phyloP scores from a whole-genome alignment of 2,113 vertebrate species.

The Oncorhynchus keta region DNA sequence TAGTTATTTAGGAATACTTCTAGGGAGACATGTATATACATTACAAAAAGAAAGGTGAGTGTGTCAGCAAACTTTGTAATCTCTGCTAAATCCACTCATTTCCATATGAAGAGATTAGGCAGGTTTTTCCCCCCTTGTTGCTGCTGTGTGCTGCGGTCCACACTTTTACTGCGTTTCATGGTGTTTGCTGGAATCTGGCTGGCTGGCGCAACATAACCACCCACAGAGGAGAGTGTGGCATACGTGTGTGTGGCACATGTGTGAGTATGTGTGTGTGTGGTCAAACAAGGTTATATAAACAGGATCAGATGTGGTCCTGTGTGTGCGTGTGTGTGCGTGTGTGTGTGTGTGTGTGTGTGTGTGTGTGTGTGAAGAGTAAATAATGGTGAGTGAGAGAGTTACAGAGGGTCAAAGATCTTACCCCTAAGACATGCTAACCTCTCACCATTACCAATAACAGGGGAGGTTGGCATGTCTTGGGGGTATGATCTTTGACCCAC shows the following conservation, averaged over 20 bases:
- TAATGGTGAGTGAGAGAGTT: too few species aligned
- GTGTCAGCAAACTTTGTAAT: neutral
- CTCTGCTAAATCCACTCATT: neutral
- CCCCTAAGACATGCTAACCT: too few species aligned
- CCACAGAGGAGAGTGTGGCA: slow-evolving; percentile 50
- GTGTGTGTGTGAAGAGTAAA: too few species aligned
- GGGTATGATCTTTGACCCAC: too few species aligned
- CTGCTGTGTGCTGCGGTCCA: neutral
- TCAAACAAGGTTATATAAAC: slow-evolving; percentile 32
- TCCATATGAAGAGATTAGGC: neutral
- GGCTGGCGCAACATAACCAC: slow-evolving; percentile 40
- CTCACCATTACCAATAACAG: too few species aligned
- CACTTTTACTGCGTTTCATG: neutral
- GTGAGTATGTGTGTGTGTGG: slow-evolving; percentile 51
- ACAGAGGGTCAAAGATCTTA: too few species aligned
- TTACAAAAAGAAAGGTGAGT: neutral
- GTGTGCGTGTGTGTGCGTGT: too few species aligned
- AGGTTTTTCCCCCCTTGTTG: neutral
- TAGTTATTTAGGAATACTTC: too few species aligned
- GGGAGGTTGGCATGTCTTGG: too few species aligned
- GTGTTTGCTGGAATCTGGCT: slow-evolving; percentile 19
- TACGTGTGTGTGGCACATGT: slow-evolving; percentile 37
- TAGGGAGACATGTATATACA: neutral
- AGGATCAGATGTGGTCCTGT: slow-evolving; percentile 39
- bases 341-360: too few species aligned